phyloP scores from a whole-genome alignment of 1,140 invertebrate genomes.

The Dendrolimus kikuchii region DNA sequence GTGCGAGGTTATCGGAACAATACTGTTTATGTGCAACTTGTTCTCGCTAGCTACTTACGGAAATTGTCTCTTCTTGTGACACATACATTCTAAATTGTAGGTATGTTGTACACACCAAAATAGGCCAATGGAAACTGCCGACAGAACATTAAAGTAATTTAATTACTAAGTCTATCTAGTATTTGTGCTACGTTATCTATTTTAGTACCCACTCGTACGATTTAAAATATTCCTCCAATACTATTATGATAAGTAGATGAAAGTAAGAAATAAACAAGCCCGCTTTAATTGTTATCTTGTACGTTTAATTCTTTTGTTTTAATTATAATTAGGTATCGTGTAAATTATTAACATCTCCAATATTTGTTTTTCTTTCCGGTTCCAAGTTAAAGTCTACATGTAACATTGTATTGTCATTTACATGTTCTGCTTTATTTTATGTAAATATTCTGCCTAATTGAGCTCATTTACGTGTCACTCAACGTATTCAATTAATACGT shows the following conservation, averaged over 20 bases:
- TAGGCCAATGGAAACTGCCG: conserved; percentile 27
- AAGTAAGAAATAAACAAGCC: conserved; percentile 4
- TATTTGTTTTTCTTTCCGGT: too few species aligned
- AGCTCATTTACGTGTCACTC: too few species aligned
- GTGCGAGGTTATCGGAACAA: conserved; percentile 33
- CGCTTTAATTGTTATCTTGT: not conserved
- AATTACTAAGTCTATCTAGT: not conserved
- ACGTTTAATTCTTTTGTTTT: conserved; percentile 2
- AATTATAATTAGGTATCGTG: not conserved
- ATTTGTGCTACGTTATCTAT: conserved; percentile 7
- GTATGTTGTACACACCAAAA: conserved; percentile 19
- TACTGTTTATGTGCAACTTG: conserved; percentile 35
- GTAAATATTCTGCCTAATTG: too few species aligned
- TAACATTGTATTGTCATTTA: too few species aligned
- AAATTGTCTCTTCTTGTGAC: conserved; percentile 26
- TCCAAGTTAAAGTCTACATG: too few species aligned
- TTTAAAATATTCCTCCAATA: conserved; percentile 11
- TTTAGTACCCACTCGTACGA: conserved; percentile 7
- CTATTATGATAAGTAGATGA: conserved; percentile 10
- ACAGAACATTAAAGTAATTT: conserved; percentile 3
- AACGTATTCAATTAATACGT: too few species aligned
- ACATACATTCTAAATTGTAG: conserved; percentile 15
- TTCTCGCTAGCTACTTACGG: conserved; percentile 20
- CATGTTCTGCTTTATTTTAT: too few species aligned
- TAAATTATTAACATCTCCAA: too few species aligned